phyloP scores from a whole-genome alignment of 2,888 invertebrate species.

The Cheilosia impressa region DNA sequence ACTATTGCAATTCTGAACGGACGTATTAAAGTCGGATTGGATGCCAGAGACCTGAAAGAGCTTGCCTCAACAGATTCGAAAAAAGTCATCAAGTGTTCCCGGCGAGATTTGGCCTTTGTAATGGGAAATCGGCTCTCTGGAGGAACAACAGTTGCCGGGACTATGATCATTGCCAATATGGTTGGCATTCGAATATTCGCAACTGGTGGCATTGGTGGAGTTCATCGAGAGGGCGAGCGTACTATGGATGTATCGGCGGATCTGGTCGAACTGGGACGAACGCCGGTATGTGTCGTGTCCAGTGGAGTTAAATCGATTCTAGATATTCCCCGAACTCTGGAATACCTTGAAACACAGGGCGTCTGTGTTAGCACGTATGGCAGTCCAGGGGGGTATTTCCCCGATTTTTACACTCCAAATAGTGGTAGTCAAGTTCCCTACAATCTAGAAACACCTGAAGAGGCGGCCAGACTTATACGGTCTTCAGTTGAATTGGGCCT shows the following conservation, averaged over 20 bases:
- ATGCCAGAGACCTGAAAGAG: constrained; percentile 86
- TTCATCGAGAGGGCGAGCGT: constrained; percentile 94
- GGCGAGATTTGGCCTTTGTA: constrained; percentile 92
- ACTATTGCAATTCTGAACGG: constrained; percentile 96
- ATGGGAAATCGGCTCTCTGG: constrained; percentile 89
- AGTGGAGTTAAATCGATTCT: constrained; percentile 99
- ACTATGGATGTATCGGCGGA: constrained; percentile 98
- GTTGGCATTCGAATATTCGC: constrained; percentile 96
- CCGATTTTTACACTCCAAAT: constrained; percentile 94
- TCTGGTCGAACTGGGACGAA: constrained; percentile 94
- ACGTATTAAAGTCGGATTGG: constrained; percentile 91
- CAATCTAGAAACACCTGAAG: constrained; percentile 85
- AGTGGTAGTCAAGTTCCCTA: constrained; percentile 91
- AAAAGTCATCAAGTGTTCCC: constrained; percentile 91
- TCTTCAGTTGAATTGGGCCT: constrained; percentile 85
- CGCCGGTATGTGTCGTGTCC: constrained; percentile 95
- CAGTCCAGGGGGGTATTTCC: constrained; percentile 88
- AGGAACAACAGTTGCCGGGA: constrained; percentile 98
- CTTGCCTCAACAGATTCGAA: constrained; percentile 85
- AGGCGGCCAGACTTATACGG: constrained; percentile 90
- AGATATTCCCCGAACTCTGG: constrained; percentile 96
- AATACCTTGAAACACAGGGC: constrained; percentile 97
- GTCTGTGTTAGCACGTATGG: constrained; percentile 94
- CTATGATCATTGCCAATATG: constrained; percentile 92
- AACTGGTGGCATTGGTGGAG: constrained; percentile 95